These are phyloP conservation scores for Leuciscus idus DNA, from an alignment of 2,113 vertebrate genomes.

Conservation along the genomic window DNA sequence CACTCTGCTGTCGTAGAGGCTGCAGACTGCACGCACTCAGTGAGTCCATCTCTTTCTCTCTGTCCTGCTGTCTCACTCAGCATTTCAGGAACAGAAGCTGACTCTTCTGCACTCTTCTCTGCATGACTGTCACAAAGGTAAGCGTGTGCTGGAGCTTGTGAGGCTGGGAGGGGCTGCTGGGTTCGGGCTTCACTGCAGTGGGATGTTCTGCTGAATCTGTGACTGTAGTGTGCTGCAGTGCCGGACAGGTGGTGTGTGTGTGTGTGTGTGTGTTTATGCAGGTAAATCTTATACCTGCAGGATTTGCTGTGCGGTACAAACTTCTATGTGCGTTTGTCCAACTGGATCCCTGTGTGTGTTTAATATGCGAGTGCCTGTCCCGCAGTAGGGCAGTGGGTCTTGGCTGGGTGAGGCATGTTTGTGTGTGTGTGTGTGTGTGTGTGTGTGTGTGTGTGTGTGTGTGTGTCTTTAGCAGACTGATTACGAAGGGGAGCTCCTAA, in stretches of 20 bases:
- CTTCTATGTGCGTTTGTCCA: not conserved
- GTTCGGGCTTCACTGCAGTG: constrained; percentile 14
- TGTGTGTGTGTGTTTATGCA: not conserved
- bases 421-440: constrained; percentile 10
- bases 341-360: constrained; percentile 19
- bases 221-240: constrained; percentile 48
- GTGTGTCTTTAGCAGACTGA: constrained; percentile 37
- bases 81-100: constrained; percentile 71
- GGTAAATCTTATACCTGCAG: not conserved
- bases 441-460: constrained; percentile 13
- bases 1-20: constrained; percentile 24
- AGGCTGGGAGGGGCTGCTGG: constrained; percentile 44
- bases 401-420: constrained; percentile 11
- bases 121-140: constrained; percentile 96
- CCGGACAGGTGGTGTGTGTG: constrained; percentile 38
- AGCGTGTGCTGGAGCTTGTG: constrained; percentile 56
- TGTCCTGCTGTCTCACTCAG: constrained; percentile 57
- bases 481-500: constrained; percentile 45
- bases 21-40: not conserved
- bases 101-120: constrained; percentile 78
- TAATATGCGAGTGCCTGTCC: constrained; percentile 19
- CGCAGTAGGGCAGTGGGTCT: constrained; percentile 35
- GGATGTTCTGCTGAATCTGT: constrained; percentile 39
- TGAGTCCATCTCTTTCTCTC: not conserved
- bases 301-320: not conserved